Base-by-base conservation (phyloP, 2,888 invertebrate genomes). In the Brenthis ino region DNA sequence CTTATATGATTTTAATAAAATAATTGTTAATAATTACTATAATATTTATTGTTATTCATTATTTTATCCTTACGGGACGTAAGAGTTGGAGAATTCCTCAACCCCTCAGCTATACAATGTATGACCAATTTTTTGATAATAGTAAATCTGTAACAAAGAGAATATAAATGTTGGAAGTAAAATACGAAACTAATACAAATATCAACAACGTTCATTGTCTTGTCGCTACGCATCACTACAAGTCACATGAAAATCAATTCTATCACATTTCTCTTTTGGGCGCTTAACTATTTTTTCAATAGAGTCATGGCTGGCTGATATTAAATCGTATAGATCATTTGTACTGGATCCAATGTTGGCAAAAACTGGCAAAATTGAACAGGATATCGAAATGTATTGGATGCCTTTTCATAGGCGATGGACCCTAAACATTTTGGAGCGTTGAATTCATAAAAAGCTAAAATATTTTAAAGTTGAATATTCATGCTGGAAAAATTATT, bases 291-390 rank as follows among this genome's bases (percentile, higher is more conserved):
- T 51, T 53, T 63, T 63, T 53, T 63, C 53, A 63, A 65, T 63
- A 61, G 64, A 72, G 66, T 69, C 69, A 75, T 69, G 70, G 65
- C 65, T 71, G 70, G 58, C 70, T 73, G 72, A 68, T 69, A 70
- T 73, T 73, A 75, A 75, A 72, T 72, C 67, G 72, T 66, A 73
- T 72, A 70, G 64, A 72, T 70, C 72, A 70, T 72, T 72, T 70
- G 69, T 67, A 57, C 64, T 69, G 73, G 64, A 65, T 60, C 58
- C 65, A n/a, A 50, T n/a, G 57, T 50, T 65, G 55, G 67, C 16
- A 67, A 65, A 72, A 68, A 68, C 56, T 58, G 37, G 54, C 55
- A 16, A 65, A 64, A 33, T 60, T 69, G 55, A 5, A 53, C 43
- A 65, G 51, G 53, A 60, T 51, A 65, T 64, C 64, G 68, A 67